phyloP scores from a whole-genome alignment of 1,140 invertebrate species.

The Aphis gossypii region DNA sequence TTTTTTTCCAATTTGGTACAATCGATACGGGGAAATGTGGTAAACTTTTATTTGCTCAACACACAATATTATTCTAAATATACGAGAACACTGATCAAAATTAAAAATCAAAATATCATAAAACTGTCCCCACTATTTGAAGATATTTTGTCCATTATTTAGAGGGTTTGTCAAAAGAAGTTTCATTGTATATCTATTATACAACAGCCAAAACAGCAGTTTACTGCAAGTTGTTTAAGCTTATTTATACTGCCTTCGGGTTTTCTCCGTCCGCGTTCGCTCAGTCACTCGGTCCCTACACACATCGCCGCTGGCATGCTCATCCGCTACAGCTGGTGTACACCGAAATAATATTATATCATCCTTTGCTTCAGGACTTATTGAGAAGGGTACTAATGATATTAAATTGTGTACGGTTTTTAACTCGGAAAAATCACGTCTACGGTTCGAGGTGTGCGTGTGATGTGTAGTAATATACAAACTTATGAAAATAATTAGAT shows the following conservation, averaged over 20 bases:
- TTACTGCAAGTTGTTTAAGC: not conserved
- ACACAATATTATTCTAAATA: not conserved
- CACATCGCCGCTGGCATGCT: not conserved
- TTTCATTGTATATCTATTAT: not conserved
- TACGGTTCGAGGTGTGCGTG: not conserved
- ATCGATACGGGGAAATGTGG: not conserved
- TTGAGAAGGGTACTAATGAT: not conserved
- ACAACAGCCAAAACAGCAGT: too few relatives aligned
- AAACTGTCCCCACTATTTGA: not conserved
- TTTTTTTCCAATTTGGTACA: not conserved
- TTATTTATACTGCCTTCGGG: not conserved
- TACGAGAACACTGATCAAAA: not conserved
- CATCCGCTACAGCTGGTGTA: not conserved
- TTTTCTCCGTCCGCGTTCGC: not conserved
- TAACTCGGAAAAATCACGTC: not conserved
- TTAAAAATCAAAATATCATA: not conserved
- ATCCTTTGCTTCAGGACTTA: not conserved
- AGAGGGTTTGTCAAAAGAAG: not conserved
- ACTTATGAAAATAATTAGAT: not conserved
- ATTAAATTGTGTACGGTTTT: not conserved
- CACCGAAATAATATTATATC: not conserved
- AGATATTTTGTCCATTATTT: not conserved
- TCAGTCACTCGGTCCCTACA: not conserved
- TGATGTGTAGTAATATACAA: not conserved
- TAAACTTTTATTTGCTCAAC: not conserved